These are phyloP conservation scores for Drosophila mimica DNA, from an alignment of 2,888 invertebrate genomes.

Conservation along the genomic window DNA sequence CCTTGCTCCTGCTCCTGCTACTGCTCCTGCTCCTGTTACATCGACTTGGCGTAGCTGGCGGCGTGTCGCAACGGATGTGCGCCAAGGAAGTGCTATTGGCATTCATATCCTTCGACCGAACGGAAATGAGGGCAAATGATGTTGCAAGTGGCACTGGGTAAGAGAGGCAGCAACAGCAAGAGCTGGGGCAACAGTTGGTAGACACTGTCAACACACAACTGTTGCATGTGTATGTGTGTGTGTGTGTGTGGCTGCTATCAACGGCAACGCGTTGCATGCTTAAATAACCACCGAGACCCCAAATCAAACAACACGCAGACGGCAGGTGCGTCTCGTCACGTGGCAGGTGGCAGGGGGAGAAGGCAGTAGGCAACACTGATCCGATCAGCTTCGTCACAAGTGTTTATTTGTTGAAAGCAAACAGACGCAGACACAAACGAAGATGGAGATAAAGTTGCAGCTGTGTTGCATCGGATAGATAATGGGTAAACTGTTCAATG, in stretches of 20 bases:
- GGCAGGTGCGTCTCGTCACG: constrained; percentile 32
- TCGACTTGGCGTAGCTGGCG: constrained; percentile 28
- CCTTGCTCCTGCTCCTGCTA: constrained; percentile 1
- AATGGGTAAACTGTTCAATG: constrained; percentile 72
- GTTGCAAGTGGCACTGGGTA: constrained; percentile 47
- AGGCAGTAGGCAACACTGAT: constrained; percentile 48
- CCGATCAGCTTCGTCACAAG: constrained; percentile 70
- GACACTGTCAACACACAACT: constrained; percentile 65
- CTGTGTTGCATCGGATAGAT: constrained; percentile 37
- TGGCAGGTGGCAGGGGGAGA: not conserved
- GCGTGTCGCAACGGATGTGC: constrained; percentile 71
- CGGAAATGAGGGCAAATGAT: constrained; percentile 68
- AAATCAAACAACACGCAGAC: constrained; percentile 31
- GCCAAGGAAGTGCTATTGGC: constrained; percentile 77
- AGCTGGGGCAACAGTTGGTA: not conserved
- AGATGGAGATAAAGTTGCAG: constrained; percentile 42
- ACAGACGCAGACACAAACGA: constrained; percentile 32
- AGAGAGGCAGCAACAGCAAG: not conserved
- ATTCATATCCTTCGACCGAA: constrained; percentile 72
- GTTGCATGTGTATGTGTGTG: constrained; percentile 66
- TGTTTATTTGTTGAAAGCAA: constrained; percentile 72
- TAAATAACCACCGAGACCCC: constrained; percentile 63
- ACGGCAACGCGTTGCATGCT: constrained; percentile 50
- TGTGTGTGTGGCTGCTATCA: constrained; percentile 29
- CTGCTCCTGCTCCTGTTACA: not conserved